Evolutionary conservation across 2,797 vertebrate species (phyloP).

Genomic region (Gymnopithys bicolor): DNA sequence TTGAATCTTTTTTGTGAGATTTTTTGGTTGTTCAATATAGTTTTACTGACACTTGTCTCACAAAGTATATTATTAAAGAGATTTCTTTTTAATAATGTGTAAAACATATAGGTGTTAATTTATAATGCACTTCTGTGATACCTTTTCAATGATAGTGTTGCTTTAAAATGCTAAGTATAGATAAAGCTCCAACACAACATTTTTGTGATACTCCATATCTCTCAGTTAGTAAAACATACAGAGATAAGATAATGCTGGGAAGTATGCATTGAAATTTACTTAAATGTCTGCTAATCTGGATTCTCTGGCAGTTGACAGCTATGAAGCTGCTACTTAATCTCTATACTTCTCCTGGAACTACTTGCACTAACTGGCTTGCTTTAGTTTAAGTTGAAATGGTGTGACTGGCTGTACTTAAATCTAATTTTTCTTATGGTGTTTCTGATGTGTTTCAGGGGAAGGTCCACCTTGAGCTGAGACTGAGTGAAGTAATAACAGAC

Average conservation of each 20-base stretch:
- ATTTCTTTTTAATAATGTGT: neutral
- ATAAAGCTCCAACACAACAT: neutral
- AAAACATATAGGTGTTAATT: neutral
- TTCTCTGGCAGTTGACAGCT: neutral
- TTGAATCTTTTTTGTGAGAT: neutral
- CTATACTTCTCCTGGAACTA: neutral
- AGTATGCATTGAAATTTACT: neutral
- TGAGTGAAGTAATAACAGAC: slow-evolving; percentile 98
- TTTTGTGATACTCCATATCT: neutral
- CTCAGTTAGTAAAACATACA: neutral
- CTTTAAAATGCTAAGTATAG: neutral
- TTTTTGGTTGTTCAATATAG: neutral
- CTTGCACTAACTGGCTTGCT: neutral
- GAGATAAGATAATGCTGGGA: neutral
- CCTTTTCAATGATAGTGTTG: neutral
- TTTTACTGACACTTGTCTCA: neutral
- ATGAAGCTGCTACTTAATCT: neutral
- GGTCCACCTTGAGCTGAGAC: slow-evolving; percentile 94
- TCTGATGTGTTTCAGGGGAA: slow-evolving; percentile 87
- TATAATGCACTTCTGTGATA: neutral
- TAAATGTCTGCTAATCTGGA: neutral
- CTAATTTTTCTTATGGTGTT: neutral
- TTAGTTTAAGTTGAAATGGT: neutral
- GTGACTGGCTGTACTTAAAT: neutral
- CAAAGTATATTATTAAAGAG: neutral